These are phyloP conservation scores for Littorina saxatilis DNA, from an alignment of 1,140 invertebrate species.

Conservation along the genomic window DNA sequence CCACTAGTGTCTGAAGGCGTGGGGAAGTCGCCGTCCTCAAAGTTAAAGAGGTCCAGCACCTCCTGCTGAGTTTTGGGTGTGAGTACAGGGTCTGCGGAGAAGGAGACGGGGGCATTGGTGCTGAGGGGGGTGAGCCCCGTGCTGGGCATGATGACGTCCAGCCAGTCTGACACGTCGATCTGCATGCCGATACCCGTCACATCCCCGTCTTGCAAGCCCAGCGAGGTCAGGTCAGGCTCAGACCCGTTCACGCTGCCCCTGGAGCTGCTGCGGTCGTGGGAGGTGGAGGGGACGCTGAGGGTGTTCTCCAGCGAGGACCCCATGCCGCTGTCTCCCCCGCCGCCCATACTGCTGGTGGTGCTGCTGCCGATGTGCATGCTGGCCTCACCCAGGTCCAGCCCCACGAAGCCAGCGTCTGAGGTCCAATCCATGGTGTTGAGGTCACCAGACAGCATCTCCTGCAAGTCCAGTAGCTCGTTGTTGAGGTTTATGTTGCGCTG, in stretches of 20 bases:
- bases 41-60: conserved; percentile 84
- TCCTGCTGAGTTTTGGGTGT: conserved; percentile 80
- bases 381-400: conserved; percentile 60
- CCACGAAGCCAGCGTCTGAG: conserved; percentile 57
- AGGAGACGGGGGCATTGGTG: conserved; percentile 65
- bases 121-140: conserved; percentile 68
- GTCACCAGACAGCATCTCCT: conserved; percentile 65
- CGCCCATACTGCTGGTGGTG: conserved; percentile 46
- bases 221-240: conserved; percentile 58
- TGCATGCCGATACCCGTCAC: conserved; percentile 77
- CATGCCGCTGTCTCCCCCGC: conserved; percentile 54
- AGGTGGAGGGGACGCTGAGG: conserved; percentile 56
- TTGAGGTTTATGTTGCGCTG: conserved; percentile 36
- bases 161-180: conserved; percentile 84
- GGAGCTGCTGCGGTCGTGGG: conserved; percentile 35
- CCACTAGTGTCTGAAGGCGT: conserved; percentile 78
- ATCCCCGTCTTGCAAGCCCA: conserved; percentile 58
- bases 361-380: conserved; percentile 26
- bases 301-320: conserved; percentile 37
- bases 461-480: conserved; percentile 64
- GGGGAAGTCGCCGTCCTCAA: conserved; percentile 83
- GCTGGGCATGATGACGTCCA: conserved; percentile 81
- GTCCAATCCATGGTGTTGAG: conserved; percentile 71
- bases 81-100: conserved; percentile 80
- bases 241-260: conserved; percentile 53